phyloP scores from a whole-genome alignment of 2,888 invertebrate species.

The Lepidocyrtinus sp. region DNA sequence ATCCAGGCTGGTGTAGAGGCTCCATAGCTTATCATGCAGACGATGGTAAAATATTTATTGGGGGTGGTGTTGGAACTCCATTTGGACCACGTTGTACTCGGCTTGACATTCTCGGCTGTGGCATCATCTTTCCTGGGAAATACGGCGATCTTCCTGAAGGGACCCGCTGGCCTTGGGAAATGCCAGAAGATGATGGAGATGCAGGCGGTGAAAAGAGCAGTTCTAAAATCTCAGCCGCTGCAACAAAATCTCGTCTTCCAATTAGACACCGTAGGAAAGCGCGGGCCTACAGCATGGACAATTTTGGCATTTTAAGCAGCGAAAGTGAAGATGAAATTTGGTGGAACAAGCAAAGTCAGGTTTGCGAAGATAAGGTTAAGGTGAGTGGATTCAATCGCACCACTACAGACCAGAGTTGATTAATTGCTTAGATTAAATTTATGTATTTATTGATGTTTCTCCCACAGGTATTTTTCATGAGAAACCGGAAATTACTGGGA shows the following conservation, averaged over 20 bases:
- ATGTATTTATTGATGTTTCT: neutral
- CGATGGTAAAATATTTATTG: conserved; percentile 75
- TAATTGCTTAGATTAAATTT: too few relatives aligned
- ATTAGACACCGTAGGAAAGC: conserved; percentile 26
- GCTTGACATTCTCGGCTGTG: conserved; percentile 76
- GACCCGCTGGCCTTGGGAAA: conserved; percentile 50
- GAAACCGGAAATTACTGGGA: conserved; percentile 75
- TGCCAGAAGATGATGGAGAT: conserved; percentile 14
- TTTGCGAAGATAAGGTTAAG: conserved; percentile 72
- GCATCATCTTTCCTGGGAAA: conserved; percentile 74
- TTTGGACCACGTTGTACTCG: conserved; percentile 75
- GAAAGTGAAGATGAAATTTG: conserved; percentile 73
- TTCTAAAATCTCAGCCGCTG: neutral
- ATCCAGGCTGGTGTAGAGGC: conserved; percentile 76
- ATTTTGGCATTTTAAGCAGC: conserved; percentile 66
- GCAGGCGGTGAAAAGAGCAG: neutral
- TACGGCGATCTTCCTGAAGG: conserved; percentile 69
- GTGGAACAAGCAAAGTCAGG: conserved; percentile 71
- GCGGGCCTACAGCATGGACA: conserved; percentile 63
- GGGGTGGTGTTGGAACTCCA: conserved; percentile 72
- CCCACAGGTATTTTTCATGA: conserved; percentile 75
- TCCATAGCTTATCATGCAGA: conserved; percentile 76
- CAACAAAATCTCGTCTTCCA: conserved; percentile 20
- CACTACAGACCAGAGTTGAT: too few relatives aligned
- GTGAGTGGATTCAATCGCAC: conserved; percentile 69